These are phyloP conservation scores for Peromyscus nudipes DNA, from an alignment of 2,797 vertebrate genomes.

Conservation along the genomic window DNA sequence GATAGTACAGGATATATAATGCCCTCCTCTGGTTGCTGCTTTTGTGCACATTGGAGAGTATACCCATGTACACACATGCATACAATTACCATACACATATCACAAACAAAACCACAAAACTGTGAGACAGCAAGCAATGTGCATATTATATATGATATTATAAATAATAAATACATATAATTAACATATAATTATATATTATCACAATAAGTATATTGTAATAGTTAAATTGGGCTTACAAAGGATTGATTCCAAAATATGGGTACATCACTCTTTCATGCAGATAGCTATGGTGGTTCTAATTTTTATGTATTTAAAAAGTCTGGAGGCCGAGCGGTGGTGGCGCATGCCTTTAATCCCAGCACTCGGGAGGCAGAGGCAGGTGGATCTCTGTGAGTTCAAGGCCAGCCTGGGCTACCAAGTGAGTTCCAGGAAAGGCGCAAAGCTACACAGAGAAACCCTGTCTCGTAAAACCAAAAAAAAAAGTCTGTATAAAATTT, in stretches of 20 bases:
- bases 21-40: background rate
- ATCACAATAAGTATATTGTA: background rate
- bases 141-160: background rate
- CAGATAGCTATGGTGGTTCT: background rate
- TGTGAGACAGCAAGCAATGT: background rate
- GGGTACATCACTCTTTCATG: background rate
- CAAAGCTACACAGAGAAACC: no score
- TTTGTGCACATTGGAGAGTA: background rate
- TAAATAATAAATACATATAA: background rate
- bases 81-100: background rate
- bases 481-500: background rate
- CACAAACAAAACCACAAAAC: background rate
- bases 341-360: no score
- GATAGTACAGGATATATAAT: background rate
- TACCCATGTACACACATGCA: background rate
- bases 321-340: no score
- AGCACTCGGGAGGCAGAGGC: no score
- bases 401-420: no score
- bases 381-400: no score
- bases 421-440: no score
- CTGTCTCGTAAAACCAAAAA: no score
- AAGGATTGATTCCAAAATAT: conserved; percentile 10
- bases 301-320: background rate
- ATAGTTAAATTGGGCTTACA: background rate
- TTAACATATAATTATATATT: background rate